These are phyloP conservation scores for Pachycephus smyrnensis DNA, from an alignment of 2,888 invertebrate species.

Conservation along the genomic window DNA sequence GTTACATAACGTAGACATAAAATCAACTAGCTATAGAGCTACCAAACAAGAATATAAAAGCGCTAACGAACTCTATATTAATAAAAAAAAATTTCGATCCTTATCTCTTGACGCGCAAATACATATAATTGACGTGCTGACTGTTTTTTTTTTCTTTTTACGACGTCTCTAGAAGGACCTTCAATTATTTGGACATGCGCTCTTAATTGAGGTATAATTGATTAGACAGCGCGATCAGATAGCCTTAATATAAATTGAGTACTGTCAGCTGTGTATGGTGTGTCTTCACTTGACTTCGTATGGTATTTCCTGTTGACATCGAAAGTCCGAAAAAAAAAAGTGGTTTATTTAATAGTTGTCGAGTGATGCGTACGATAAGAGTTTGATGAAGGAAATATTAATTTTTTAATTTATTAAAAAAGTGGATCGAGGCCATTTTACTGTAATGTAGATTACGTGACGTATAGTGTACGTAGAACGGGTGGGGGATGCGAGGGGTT, in stretches of 20 bases:
- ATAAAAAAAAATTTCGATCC: neutral
- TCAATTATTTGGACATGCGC: neutral
- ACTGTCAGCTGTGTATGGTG: neutral
- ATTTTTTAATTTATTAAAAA: neutral
- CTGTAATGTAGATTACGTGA: neutral
- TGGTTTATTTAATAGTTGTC: neutral
- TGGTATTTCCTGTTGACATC: no score
- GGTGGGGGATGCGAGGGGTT: neutral
- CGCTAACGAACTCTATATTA: neutral
- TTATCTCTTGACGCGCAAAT: neutral
- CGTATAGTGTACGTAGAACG: no score
- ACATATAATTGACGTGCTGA: neutral
- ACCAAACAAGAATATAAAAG: neutral
- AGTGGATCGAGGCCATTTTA: neutral
- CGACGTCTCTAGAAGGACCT: neutral
- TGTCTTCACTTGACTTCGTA: no score
- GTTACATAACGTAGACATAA: neutral
- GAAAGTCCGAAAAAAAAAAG: neutral
- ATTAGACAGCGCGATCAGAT: slow-evolving; percentile 25
- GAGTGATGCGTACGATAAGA: neutral
- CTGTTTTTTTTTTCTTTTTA: neutral
- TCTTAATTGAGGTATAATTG: slow-evolving; percentile 3
- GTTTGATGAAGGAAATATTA: neutral
- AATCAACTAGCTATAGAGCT: neutral
- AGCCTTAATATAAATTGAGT: slow-evolving; percentile 1